phyloP scores from a whole-genome alignment of 2,797 vertebrate genomes.

The Phoebastria nigripes region DNA sequence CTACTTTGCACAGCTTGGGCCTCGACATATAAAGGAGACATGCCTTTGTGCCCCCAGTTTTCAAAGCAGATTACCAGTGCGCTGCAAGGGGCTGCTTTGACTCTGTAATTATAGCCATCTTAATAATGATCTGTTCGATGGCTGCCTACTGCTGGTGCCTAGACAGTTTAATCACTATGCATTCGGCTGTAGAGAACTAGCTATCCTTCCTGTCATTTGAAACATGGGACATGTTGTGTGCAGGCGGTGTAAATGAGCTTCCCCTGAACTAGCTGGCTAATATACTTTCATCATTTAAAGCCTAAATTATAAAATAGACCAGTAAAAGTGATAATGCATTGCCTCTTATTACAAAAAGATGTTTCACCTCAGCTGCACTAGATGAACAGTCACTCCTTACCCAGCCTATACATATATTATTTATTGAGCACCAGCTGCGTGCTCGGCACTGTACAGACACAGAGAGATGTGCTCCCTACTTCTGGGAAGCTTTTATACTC shows the following conservation, averaged over 20 bases:
- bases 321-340: background rate
- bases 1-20: conserved; percentile 67
- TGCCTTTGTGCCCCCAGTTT: conserved; percentile 71
- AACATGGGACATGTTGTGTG: conserved; percentile 42
- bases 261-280: background rate
- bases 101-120: conserved; percentile 66
- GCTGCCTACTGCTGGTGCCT: conserved; percentile 46
- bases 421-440: conserved; percentile 55
- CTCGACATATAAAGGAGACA: conserved; percentile 73
- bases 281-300: background rate
- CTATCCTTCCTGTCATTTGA: conserved; percentile 49
- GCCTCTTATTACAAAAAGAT: background rate
- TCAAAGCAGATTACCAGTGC: conserved; percentile 79
- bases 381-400: conserved; percentile 13
- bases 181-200: conserved; percentile 53
- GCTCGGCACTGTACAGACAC: background rate
- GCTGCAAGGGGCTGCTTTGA: conserved; percentile 59
- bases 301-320: conserved; percentile 8
- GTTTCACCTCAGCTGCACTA: background rate
- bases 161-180: conserved; percentile 65
- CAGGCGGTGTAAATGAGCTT: conserved; percentile 8
- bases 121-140: conserved; percentile 41
- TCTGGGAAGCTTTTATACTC: conserved; percentile 19
- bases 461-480: background rate
- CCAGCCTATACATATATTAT: conserved; percentile 29